Percentiles rank a stretch among this genome's conserved stretches.
Evolutionary conservation across 2,888 invertebrate species (phyloP).

Genomic region (Drosophila cognata): DNA sequence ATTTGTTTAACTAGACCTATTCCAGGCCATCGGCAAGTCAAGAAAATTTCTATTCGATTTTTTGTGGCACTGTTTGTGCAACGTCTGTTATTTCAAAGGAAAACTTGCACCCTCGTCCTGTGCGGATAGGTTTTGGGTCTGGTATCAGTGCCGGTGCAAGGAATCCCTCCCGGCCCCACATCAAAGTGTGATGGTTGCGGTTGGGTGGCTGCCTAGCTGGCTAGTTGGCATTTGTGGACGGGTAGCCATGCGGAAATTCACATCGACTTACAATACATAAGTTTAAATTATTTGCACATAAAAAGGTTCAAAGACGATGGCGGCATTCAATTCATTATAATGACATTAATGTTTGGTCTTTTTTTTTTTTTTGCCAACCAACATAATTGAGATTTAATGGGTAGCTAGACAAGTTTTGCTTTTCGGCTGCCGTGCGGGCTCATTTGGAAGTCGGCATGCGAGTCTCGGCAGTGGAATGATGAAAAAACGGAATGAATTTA

Average conservation of each 20-base stretch:
- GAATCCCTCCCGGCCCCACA: not conserved
- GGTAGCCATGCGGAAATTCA: conserved; percentile 61
- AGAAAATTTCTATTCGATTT: not conserved
- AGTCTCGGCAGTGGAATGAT: not conserved
- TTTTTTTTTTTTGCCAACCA: conserved; percentile 29
- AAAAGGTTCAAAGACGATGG: conserved; percentile 71
- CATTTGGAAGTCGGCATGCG: conserved; percentile 43
- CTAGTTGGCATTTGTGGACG: conserved; percentile 44
- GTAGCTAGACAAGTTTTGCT: conserved; percentile 41
- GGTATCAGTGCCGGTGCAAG: conserved; percentile 1
- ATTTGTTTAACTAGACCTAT: not conserved
- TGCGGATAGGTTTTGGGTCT: conserved; percentile 10
- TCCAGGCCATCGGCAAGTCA: conserved; percentile 19
- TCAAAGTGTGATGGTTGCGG: conserved; percentile 10
- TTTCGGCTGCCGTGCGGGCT: conserved; percentile 49
- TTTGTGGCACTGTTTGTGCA: conserved; percentile 27
- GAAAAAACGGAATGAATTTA: conserved; percentile 45
- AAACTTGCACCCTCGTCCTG: conserved; percentile 62
- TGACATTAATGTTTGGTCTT: conserved; percentile 69
- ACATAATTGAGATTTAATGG: conserved; percentile 76
- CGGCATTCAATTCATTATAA: conserved; percentile 71
- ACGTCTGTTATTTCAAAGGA: conserved; percentile 66
- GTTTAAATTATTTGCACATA: conserved; percentile 72
- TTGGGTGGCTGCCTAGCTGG: conserved; percentile 24
- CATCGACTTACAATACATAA: conserved; percentile 52